Evolutionary conservation across 2,888 invertebrate species (phyloP).

Genomic region (Chironomus riparius): DNA sequence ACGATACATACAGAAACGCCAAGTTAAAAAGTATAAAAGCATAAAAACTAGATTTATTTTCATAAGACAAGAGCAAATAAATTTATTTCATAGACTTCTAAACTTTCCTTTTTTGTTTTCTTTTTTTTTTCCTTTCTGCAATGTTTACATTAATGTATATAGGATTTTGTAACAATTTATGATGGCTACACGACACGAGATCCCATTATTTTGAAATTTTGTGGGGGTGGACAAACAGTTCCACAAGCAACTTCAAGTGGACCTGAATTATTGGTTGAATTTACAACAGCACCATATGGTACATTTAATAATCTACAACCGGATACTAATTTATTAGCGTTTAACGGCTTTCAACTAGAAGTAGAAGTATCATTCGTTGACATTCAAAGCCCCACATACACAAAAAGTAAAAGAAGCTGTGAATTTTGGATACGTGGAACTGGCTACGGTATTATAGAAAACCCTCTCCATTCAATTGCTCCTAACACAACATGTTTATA

Average conservation of each 20-base stretch:
- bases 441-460: slow-evolving; percentile 68
- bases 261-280: slow-evolving; percentile 79
- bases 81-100: background rate
- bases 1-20: no score
- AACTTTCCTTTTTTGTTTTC: background rate
- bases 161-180: slow-evolving; percentile 81
- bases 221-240: slow-evolving; percentile 78
- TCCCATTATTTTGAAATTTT: slow-evolving; percentile 80
- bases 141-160: background rate
- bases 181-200: slow-evolving; percentile 83
- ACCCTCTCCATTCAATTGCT: slow-evolving; percentile 75
- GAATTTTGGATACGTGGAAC: slow-evolving; percentile 80
- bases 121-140: no score
- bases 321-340: slow-evolving; percentile 63
- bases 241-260: slow-evolving; percentile 81
- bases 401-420: slow-evolving; percentile 70
- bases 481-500: slow-evolving; percentile 85
- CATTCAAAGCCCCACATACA: slow-evolving; percentile 70
- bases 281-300: slow-evolving; percentile 81
- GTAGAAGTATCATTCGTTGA: slow-evolving; percentile 75
- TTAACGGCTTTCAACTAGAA: slow-evolving; percentile 84
- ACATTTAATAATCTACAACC: slow-evolving; percentile 59
- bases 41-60: slow-evolving; percentile 28
- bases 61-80: background rate
- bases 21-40: no score